These are phyloP conservation scores for Balearica regulorum DNA, from an alignment of 2,797 vertebrate species.

Conservation along the genomic window DNA sequence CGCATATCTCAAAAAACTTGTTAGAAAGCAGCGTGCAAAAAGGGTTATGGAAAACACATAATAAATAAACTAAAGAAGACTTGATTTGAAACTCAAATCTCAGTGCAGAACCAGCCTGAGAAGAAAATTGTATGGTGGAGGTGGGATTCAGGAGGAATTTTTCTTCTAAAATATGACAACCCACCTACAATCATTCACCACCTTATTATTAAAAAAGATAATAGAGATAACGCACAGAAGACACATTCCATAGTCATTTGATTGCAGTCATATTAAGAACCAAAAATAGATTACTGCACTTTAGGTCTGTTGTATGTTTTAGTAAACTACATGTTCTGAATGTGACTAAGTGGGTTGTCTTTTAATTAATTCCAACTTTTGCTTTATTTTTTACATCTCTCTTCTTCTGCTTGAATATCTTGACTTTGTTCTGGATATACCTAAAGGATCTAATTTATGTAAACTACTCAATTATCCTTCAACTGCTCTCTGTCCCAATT, in stretches of 20 bases:
- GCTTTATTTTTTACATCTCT: neutral
- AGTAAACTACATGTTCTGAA: neutral
- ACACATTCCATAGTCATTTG: neutral
- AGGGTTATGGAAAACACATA: neutral
- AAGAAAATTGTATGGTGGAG: conserved; percentile 52
- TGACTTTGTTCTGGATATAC: neutral
- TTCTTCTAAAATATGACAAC: conserved; percentile 41
- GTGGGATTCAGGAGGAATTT: conserved; percentile 42
- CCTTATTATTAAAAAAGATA: conserved; percentile 59
- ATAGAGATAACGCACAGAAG: neutral
- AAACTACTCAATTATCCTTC: conserved; percentile 22
- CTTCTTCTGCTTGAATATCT: neutral
- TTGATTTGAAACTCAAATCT: neutral
- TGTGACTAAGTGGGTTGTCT: neutral
- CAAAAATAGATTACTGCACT: conserved; percentile 42
- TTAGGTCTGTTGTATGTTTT: conserved; percentile 1
- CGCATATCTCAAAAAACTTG: neutral
- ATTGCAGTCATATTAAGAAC: conserved; percentile 24
- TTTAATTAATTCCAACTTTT: neutral
- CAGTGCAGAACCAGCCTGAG: neutral
- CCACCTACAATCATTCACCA: conserved; percentile 57
- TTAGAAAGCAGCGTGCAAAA: neutral
- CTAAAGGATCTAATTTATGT: conserved; percentile 16
- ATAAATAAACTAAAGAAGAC: neutral
- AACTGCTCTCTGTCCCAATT: neutral